A percentile compares a stretch with the other conserved stretches of the same genome.
Conservation (phyloP, 2,113 vertebrate species). For the Cettia cetti region DNA sequence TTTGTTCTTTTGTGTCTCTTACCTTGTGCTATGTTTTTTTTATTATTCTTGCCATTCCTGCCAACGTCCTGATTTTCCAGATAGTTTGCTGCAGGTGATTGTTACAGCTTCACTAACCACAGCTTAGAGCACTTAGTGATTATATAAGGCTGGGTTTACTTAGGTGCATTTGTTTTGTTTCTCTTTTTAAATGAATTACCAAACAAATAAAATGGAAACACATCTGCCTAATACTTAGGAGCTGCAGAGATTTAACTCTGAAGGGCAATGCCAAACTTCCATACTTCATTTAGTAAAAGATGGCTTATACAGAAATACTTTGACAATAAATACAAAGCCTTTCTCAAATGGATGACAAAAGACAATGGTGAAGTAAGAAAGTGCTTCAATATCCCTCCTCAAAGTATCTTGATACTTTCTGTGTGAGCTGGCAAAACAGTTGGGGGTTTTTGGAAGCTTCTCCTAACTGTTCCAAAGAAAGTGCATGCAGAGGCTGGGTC, state of each 20-base stretch:
- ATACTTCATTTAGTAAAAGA: background rate
- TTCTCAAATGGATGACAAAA: background rate
- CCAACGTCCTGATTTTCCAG: background rate
- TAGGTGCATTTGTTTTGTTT: background rate
- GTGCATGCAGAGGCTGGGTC: background rate
- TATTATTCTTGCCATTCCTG: background rate
- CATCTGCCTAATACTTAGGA: background rate
- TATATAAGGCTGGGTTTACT: background rate
- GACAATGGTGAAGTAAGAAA: background rate
- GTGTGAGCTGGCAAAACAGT: background rate
- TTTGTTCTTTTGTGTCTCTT: background rate
- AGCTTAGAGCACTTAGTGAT: background rate
- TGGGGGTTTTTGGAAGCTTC: background rate
- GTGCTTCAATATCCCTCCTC: background rate
- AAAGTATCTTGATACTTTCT: background rate
- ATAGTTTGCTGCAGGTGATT: fast-evolving
- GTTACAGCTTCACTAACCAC: background rate
- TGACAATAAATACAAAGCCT: background rate
- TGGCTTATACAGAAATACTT: background rate
- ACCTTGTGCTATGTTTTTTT: background rate
- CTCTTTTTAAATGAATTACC: background rate
- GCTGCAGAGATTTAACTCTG: background rate
- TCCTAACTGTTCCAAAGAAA: background rate
- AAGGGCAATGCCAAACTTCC: background rate
- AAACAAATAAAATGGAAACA: background rate